Conservation (phyloP, 2,888 invertebrate genomes). For the Drosophila fungiperda region DNA sequence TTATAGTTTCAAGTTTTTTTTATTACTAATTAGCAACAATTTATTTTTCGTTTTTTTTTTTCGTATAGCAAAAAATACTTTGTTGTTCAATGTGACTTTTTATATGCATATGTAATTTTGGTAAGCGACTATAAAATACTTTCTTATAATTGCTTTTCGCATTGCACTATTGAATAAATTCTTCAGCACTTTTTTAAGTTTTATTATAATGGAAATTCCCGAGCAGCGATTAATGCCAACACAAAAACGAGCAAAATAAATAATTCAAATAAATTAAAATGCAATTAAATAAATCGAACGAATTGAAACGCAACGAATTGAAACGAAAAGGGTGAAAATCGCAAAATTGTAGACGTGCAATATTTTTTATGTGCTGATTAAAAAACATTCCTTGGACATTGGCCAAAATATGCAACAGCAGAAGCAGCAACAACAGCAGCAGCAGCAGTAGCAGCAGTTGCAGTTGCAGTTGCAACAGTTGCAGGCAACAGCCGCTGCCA, state of each 20-base stretch:
- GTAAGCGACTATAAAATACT: conserved; percentile 76
- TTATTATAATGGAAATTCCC: conserved; percentile 83
- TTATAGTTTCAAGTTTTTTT: neutral
- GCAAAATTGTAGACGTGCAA: conserved; percentile 79
- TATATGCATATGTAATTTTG: conserved; percentile 7
- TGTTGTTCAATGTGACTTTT: neutral
- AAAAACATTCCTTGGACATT: conserved; percentile 84
- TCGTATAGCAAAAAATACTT: neutral
- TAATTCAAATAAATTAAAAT: conserved; percentile 83
- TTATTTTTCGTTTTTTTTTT: neutral
- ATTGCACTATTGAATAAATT: conserved; percentile 80
- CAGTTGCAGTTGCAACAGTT: conserved; percentile 63
- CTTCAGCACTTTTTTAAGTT: conserved; percentile 73
- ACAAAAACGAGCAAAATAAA: conserved; percentile 82
- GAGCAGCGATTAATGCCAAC: conserved; percentile 82
- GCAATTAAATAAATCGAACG: conserved; percentile 81
- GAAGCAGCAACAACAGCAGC: conserved; percentile 50
- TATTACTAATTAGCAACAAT: neutral
- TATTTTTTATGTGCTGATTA: conserved; percentile 83
- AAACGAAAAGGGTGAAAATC: conserved; percentile 46
- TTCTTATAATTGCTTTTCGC: conserved; percentile 80
- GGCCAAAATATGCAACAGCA: conserved; percentile 82
- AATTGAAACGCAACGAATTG: conserved; percentile 44
- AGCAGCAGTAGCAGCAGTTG: conserved; percentile 44
- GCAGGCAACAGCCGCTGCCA: conserved; percentile 3